These are phyloP conservation scores for Brachypteracias leptosomus DNA, from an alignment of 2,113 vertebrate genomes.

Conservation along the genomic window DNA sequence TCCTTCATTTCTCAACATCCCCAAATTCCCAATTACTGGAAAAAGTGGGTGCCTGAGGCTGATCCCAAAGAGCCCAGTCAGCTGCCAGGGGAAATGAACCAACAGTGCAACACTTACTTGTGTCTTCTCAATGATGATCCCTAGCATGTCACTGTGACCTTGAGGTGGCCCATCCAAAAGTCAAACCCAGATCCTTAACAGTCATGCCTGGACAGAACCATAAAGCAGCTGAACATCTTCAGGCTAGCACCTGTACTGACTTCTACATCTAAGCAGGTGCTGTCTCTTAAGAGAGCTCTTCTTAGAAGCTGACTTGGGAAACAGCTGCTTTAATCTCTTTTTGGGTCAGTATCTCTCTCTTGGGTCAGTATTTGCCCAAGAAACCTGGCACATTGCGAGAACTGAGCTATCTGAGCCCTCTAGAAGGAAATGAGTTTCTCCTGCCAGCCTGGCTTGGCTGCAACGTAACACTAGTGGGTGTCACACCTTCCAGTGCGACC, in stretches of 20 bases:
- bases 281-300: neutral
- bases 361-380: neutral
- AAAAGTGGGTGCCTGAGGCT: neutral
- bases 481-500: neutral
- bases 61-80: neutral
- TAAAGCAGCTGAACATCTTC: neutral
- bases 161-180: neutral
- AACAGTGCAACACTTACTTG: neutral
- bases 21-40: neutral
- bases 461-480: rapidly evolving
- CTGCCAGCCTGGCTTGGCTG: neutral
- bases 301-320: neutral
- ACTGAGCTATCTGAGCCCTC: neutral
- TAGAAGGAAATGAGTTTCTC: neutral
- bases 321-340: neutral
- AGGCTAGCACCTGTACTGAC: neutral
- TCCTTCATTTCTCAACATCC: neutral
- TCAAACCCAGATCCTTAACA: neutral
- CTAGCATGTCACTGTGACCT: neutral
- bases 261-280: neutral
- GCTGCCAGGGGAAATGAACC: neutral
- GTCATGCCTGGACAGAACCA: neutral
- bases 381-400: neutral
- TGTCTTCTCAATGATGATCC: neutral
- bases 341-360: no score